Evolutionary conservation across 35 echinoderm and acorn worm genomes (phyloP), one percentile per base, ranked within the genome.

Genomic region (Strongylocentrotus purpuratus): DNA sequence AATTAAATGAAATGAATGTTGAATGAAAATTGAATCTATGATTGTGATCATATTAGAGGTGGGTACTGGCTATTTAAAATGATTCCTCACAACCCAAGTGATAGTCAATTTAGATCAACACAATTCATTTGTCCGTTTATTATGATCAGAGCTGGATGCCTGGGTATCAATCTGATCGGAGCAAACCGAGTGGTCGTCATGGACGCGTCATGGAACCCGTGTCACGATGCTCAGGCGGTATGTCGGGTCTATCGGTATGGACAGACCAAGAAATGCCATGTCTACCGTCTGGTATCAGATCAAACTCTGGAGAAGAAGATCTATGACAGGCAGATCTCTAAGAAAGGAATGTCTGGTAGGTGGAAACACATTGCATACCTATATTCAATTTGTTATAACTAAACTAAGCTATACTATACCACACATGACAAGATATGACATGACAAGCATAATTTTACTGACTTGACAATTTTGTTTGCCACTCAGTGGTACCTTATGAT

Each of bases 301-400:
- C 97, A 99, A 35, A 99, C 98, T 31, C 94, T 99, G 52, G 98
- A 99, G 91, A 99, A 97, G 95, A 99, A 99, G 92, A 99, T 99
- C 32, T 99, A 98, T 89, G 98, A 99, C 85, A 86, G 98, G 32
- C 98, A 99, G 94, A 99, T 99, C 31, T 98, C 97, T 4, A 99
- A 99, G 94, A 97, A 99, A 85, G 98, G 98, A 87, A 99, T 99
- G 96, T 97, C 98, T 95, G 98, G 97, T 97, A 90, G 58, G 93
- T 48, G 18, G n/a, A 86, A 4, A 20, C 48, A 50, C 48, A 7
- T 50, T 50, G 48, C 13, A 50, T 12, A 7, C 48, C 13, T 50
- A 50, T 50, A 50, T 7, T 7, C 48, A 50, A 12, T 50, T 50
- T n/a, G n/a, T n/a, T n/a, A n/a, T n/a, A n/a, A n/a, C n/a, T n/a